Conservation (phyloP, 2,888 invertebrate genomes). For the Lathronympha strigana region DNA sequence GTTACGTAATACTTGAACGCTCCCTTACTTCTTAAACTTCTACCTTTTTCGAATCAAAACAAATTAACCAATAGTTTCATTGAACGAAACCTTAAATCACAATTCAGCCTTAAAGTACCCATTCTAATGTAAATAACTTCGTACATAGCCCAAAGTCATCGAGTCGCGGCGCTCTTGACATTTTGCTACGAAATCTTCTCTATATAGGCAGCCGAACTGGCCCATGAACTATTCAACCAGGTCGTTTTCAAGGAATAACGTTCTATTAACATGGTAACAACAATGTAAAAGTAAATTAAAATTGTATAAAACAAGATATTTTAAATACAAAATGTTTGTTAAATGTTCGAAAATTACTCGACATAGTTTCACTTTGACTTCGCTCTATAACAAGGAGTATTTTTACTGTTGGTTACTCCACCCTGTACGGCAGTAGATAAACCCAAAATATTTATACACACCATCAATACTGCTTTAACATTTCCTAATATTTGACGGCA, state of each 20-base stretch:
- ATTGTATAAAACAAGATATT: too few relatives aligned
- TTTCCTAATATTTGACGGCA: slow-evolving; percentile 16
- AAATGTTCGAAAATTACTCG: too few relatives aligned
- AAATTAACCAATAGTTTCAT: not conserved
- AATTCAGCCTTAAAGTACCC: slow-evolving; percentile 21
- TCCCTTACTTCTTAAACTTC: too few relatives aligned
- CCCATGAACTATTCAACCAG: slow-evolving; percentile 29
- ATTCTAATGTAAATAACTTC: slow-evolving; percentile 14
- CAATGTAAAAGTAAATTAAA: not conserved
- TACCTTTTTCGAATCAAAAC: too few relatives aligned
- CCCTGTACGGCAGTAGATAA: not conserved
- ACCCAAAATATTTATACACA: not conserved
- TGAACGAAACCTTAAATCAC: slow-evolving; percentile 1
- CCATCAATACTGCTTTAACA: not conserved
- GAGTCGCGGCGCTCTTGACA: slow-evolving; percentile 33
- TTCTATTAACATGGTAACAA: not conserved
- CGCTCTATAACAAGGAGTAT: not conserved
- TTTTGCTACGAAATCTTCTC: slow-evolving; percentile 31
- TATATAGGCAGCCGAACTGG: slow-evolving; percentile 21
- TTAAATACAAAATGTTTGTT: too few relatives aligned
- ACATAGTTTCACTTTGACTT: too few relatives aligned
- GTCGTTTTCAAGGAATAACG: slow-evolving; percentile 15
- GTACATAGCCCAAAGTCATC: slow-evolving; percentile 27
- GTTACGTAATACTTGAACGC: too few relatives aligned
- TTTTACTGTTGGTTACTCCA: too few relatives aligned